Evolutionary conservation across 2,113 vertebrate genomes (phyloP).

Genomic region (Nycticebus coucang): DNA sequence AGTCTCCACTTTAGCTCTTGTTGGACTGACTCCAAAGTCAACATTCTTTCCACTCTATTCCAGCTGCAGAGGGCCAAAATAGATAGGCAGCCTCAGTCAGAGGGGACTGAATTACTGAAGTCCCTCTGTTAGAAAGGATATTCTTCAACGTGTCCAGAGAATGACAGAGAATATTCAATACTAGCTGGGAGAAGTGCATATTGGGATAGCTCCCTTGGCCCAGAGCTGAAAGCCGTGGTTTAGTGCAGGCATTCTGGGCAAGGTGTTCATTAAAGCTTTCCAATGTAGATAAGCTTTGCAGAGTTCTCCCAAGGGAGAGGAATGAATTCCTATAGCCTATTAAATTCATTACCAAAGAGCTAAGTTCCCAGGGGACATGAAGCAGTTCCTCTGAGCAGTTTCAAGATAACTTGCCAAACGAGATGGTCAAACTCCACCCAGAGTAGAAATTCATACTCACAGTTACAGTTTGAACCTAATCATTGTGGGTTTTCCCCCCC

Average conservation of each 20-base stretch:
- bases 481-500: not conserved
- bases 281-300: not conserved
- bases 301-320: not conserved
- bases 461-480: not conserved
- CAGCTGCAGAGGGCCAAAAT: not conserved
- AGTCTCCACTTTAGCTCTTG: not conserved
- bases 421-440: not conserved
- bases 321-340: not conserved
- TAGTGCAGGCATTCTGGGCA: not conserved
- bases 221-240: not conserved
- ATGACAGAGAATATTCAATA: not conserved
- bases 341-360: not conserved
- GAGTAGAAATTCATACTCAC: constrained; percentile 43
- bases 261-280: not conserved
- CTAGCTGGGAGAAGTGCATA: not conserved
- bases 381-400: constrained; percentile 13
- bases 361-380: not conserved
- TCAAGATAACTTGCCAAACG: not conserved
- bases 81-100: not conserved
- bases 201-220: not conserved
- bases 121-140: not conserved
- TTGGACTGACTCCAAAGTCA: constrained; percentile 20
- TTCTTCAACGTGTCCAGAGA: not conserved
- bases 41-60: not conserved
- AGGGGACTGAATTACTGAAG: not conserved